Evolutionary conservation across 2,888 invertebrate genomes (phyloP).

Genomic region (Ceramica pisi): DNA sequence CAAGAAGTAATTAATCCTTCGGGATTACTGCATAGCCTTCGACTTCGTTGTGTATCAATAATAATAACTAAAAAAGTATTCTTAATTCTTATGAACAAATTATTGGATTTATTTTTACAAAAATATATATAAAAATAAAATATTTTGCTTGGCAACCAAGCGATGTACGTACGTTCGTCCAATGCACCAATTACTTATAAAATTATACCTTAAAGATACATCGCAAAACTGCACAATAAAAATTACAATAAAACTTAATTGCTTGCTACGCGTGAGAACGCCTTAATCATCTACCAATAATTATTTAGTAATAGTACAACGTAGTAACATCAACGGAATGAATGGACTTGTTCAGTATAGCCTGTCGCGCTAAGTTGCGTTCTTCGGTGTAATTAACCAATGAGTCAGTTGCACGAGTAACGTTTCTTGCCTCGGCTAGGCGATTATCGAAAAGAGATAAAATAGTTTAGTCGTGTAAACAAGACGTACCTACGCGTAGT

Average conservation of each 20-base stretch:
- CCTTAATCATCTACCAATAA: neutral
- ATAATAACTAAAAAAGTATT: neutral
- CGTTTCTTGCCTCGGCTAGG: neutral
- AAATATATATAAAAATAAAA: neutral
- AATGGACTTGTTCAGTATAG: constrained; percentile 30
- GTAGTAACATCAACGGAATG: constrained; percentile 9
- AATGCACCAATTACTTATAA: constrained; percentile 6
- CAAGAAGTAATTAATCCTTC: too few species aligned
- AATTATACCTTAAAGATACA: neutral
- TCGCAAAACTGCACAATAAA: neutral
- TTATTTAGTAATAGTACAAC: neutral
- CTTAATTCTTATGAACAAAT: too few species aligned
- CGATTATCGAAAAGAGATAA: neutral
- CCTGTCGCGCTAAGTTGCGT: neutral
- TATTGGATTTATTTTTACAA: neutral
- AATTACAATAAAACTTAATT: constrained; percentile 23
- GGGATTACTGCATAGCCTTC: too few species aligned
- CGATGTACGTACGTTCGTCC: neutral
- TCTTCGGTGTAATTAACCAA: constrained; percentile 29
- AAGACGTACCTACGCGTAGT: neutral
- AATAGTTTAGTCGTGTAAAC: neutral
- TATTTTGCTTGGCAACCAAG: too few species aligned
- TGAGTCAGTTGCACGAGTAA: neutral
- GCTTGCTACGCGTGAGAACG: neutral
- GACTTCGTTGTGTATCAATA: too few species aligned